Percentiles rank a stretch among this genome's conserved stretches.
Evolutionary conservation across 2,888 invertebrate species (phyloP).

Genomic region (Sipha maydis): DNA sequence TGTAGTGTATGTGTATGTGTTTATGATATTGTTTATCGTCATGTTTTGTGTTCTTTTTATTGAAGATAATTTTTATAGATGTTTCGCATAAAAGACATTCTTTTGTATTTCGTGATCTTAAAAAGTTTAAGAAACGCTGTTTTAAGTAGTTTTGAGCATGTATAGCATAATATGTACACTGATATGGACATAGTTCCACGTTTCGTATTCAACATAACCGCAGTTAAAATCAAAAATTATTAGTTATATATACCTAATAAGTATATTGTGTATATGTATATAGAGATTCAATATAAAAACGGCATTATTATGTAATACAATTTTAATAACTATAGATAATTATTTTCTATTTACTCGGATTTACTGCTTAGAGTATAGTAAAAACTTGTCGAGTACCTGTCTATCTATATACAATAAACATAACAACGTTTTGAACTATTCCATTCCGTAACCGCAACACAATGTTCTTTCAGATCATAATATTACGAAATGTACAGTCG

Average conservation of each 20-base stretch:
- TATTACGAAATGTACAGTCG: neutral
- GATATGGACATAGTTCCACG: neutral
- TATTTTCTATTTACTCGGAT: conserved; percentile 10
- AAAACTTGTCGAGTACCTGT: neutral
- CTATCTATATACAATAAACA: neutral
- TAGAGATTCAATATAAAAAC: neutral
- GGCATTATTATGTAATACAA: neutral
- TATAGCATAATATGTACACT: no score
- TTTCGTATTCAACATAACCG: neutral
- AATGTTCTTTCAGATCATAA: neutral
- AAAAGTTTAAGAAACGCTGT: no score
- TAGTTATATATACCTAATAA: neutral
- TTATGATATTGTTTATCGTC: no score
- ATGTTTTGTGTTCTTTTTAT: no score
- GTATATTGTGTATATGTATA: neutral
- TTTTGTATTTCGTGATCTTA: no score
- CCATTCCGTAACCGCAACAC: neutral
- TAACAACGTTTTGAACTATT: conserved; percentile 3
- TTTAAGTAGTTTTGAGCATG: no score
- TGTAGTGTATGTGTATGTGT: no score
- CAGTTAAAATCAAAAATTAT: neutral
- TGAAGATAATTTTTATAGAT: no score
- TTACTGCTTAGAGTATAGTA: neutral
- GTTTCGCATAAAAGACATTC: no score
- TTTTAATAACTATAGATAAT: neutral